A percentile compares a stretch with the other conserved stretches of the same genome.
Evolutionary conservation across 2,113 vertebrate species (phyloP).

Genomic region (Oophaga pumilio): DNA sequence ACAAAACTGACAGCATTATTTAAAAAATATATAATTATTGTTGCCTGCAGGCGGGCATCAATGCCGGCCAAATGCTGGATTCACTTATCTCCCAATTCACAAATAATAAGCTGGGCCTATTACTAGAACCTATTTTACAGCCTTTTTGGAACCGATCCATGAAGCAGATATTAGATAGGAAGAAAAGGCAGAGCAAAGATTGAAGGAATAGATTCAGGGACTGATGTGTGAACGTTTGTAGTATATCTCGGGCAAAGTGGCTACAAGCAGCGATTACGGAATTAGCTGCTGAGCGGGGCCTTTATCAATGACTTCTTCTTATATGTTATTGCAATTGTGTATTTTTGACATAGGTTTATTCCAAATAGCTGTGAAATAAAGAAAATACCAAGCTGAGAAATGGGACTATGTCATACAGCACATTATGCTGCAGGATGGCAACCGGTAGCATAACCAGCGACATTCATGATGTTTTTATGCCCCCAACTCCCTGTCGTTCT

Average conservation of each 20-base stretch:
- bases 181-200: constrained; percentile 2
- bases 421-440: neutral
- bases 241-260: neutral
- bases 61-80: constrained; percentile 31
- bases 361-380: neutral
- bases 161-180: constrained; percentile 35
- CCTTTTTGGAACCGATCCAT: constrained; percentile 30
- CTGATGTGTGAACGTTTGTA: neutral
- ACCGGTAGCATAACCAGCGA: neutral
- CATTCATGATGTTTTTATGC: neutral
- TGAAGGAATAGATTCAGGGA: neutral
- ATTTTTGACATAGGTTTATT: neutral
- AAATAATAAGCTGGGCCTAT: constrained; percentile 30
- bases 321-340: neutral
- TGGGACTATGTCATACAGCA: neutral
- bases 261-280: neutral
- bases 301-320: neutral
- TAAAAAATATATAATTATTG: constrained; percentile 50
- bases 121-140: constrained; percentile 44
- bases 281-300: neutral
- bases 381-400: neutral
- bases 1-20: constrained; percentile 47
- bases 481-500: neutral
- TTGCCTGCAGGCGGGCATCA: constrained; percentile 26
- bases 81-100: constrained; percentile 57